Conservation (phyloP, 2,113 vertebrate species). For the Craseonycteris thonglongyai region DNA sequence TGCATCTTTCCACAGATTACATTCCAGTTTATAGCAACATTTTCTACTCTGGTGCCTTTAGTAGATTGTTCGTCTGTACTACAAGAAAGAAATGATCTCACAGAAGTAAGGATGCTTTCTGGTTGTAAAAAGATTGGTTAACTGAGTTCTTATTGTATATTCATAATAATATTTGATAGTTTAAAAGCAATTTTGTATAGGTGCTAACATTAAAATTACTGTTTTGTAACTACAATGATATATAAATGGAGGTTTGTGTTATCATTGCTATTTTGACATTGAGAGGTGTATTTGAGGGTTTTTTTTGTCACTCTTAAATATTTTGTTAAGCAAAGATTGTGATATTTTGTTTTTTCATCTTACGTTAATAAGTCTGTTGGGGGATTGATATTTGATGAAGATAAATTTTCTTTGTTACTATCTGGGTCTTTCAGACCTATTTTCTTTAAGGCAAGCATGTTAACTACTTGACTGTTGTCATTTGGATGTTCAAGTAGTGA, state of each 20-base stretch:
- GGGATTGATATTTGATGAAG: not conserved
- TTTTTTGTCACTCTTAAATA: not conserved
- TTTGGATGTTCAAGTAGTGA: not conserved
- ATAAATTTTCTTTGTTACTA: not conserved
- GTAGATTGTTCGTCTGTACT: constrained; percentile 96
- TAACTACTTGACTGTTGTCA: not conserved
- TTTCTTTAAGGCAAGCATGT: not conserved
- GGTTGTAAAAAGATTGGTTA: not conserved
- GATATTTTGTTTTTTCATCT: not conserved
- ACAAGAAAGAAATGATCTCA: constrained; percentile 92
- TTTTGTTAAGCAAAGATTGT: not conserved
- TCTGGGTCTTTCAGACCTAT: not conserved
- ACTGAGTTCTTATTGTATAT: not conserved
- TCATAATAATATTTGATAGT: not conserved
- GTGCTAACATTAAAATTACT: not conserved
- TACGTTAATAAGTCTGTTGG: not conserved
- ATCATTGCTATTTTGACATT: not conserved
- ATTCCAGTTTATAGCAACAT: constrained; percentile 99
- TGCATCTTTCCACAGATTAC: constrained; percentile 88
- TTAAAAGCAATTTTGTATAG: not conserved
- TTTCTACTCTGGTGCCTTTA: constrained; percentile 99
- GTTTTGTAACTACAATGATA: not conserved
- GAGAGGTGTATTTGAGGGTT: not conserved
- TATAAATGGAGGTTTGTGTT: not conserved
- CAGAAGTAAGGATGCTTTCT: constrained; percentile 84